A percentile compares a stretch with the other conserved stretches of the same genome.
Conservation (phyloP, 1,140 invertebrate species). For the Tetramorium alpestre region DNA sequence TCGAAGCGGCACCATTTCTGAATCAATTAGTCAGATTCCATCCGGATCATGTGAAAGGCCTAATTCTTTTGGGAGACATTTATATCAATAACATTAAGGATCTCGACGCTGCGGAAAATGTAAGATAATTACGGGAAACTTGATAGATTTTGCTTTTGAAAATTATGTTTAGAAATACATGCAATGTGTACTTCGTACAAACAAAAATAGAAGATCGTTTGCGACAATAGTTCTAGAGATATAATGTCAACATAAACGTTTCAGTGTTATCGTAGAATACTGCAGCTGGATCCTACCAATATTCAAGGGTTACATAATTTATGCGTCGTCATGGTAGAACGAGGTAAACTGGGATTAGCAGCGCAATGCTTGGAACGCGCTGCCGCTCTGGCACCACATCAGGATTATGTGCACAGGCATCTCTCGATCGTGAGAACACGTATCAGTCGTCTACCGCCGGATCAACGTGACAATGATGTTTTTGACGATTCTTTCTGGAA, state of each 20-base stretch:
- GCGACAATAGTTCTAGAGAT: background rate
- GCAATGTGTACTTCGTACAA: background rate
- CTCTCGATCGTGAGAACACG: constrained; percentile 93
- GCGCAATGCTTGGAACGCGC: constrained; percentile 94
- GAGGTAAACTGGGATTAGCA: constrained; percentile 93
- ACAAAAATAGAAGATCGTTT: background rate
- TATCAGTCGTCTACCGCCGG: constrained; percentile 83
- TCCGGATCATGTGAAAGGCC: constrained; percentile 97
- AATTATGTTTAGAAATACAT: background rate
- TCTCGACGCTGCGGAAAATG: constrained; percentile 95
- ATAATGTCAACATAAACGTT: constrained; percentile 68
- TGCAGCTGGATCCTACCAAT: constrained; percentile 95
- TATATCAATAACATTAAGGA: constrained; percentile 99
- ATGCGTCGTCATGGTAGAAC: constrained; percentile 97
- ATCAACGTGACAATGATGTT: constrained; percentile 80
- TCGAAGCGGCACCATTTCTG: constrained; percentile 97
- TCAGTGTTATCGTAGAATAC: constrained; percentile 95
- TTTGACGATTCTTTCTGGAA: constrained; percentile 81
- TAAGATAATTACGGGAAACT: constrained; percentile 84
- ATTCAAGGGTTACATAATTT: constrained; percentile 98
- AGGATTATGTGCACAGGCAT: constrained; percentile 96
- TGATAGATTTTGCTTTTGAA: background rate
- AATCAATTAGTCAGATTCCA: constrained; percentile 96
- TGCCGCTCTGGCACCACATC: constrained; percentile 92
- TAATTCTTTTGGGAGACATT: constrained; percentile 97